A percentile compares a stretch with the other conserved stretches of the same genome.
Evolutionary conservation across 2,888 invertebrate species (phyloP).

Genomic region (Tholera decimalis): DNA sequence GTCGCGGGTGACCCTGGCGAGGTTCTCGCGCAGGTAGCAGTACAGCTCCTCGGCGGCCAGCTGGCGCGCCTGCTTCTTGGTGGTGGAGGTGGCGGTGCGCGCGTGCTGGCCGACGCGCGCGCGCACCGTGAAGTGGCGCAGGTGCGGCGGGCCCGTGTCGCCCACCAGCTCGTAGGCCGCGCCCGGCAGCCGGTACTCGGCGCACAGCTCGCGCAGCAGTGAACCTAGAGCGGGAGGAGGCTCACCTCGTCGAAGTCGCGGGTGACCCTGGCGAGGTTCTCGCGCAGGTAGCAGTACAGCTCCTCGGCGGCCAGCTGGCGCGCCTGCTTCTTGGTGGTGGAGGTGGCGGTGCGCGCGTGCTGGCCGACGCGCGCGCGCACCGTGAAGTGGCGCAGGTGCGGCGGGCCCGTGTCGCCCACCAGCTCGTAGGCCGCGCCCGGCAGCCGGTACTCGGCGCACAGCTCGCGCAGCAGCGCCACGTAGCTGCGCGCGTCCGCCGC

Average conservation of each 20-base stretch:
- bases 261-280: constrained; percentile 79
- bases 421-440: constrained; percentile 89
- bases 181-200: too few relatives aligned
- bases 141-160: too few relatives aligned
- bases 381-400: constrained; percentile 93
- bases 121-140: too few relatives aligned
- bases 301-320: constrained; percentile 92
- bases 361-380: constrained; percentile 90
- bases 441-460: constrained; percentile 88
- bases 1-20: too few relatives aligned
- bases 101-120: too few relatives aligned
- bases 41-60: too few relatives aligned
- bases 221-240: too few relatives aligned
- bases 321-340: constrained; percentile 93
- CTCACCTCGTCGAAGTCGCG: constrained; percentile 83
- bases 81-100: too few relatives aligned
- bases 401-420: constrained; percentile 93
- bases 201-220: too few relatives aligned
- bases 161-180: too few relatives aligned
- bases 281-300: constrained; percentile 81
- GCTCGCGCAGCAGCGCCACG: constrained; percentile 84
- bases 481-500: constrained; percentile 72
- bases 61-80: too few relatives aligned
- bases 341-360: constrained; percentile 89
- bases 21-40: too few relatives aligned